Base-by-base conservation (phyloP, 2,888 invertebrate genomes). In the Zygaena filipendulae region DNA sequence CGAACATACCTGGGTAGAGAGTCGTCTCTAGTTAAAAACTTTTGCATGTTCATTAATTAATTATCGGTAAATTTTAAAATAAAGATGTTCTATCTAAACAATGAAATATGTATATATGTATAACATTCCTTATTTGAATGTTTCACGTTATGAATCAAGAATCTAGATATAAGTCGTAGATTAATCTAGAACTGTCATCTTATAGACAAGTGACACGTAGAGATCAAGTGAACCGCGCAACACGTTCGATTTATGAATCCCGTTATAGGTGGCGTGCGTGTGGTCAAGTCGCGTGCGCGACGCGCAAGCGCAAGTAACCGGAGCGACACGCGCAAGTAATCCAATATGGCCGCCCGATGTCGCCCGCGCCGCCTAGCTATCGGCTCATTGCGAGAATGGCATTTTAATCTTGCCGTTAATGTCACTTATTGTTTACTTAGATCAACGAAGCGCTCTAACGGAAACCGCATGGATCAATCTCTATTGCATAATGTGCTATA, bases 261-360 rank as follows among this genome's bases (percentile, higher is more conserved):
- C n/a, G n/a, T n/a, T n/a, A n/a, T 69, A 74, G 72, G 75, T 71
- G 71, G 64, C 74, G 74, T 62, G 72, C 63, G 77, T 74, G 79
- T 75, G 77, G 75, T 68, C 75, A 56, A 59, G 71, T 69, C 75
- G 74, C 77, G 77, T 74, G 77, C 77, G 74, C 74, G 61, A 45
- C 52, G n/a, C n/a, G n/a, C n/a, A n/a, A 6, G 16, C 16, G 16
- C 16, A 4, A 7, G 68, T 61, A 74, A 75, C 74, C 72, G 63
- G 67, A 75, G 70, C 66, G 72, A 74, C 75, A 69, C 69, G 74
- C 69, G 66, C 67, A 64, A 59, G 77, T 77, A 79, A 79, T 68
- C 58, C 68, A 74, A 77, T 75, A 77, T 70, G 71, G 70, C 71
- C 59, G 69, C 49, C 57, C 50, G 55, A 59, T 63, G 66, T 63